Evolutionary conservation across 2,113 vertebrate species (phyloP).

Genomic region (Sitta europaea): DNA sequence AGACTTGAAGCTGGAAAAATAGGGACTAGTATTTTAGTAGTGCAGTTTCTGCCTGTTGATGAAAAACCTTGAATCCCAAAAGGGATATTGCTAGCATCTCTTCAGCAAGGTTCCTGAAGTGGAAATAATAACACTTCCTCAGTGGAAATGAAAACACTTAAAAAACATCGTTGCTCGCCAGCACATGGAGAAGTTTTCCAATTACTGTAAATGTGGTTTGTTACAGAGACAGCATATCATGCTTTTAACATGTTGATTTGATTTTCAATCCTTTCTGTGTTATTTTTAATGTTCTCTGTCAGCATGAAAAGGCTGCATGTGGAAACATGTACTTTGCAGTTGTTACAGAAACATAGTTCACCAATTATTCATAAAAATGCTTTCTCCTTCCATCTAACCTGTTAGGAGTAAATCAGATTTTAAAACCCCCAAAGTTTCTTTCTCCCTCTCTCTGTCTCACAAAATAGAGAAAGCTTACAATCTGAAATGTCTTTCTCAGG

Average conservation of each 20-base stretch:
- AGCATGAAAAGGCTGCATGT: not conserved
- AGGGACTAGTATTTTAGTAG: not conserved
- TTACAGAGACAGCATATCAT: not conserved
- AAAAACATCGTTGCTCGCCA: not conserved
- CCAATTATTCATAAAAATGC: not conserved
- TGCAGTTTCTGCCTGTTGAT: not conserved
- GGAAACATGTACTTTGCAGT: not conserved
- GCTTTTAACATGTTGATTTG: not conserved
- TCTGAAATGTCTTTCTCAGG: not conserved
- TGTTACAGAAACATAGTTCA: not conserved
- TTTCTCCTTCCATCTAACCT: not conserved
- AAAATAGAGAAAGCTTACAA: not conserved
- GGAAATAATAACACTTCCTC: conserved; percentile 21
- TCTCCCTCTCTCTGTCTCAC: not conserved
- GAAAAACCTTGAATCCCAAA: not conserved
- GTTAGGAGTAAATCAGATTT: not conserved
- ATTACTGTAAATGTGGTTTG: not conserved
- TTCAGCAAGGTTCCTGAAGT: not conserved
- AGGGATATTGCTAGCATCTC: not conserved
- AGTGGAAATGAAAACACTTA: conserved; percentile 26
- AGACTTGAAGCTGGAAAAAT: not conserved
- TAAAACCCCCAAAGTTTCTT: not conserved
- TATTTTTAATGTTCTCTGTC: not conserved
- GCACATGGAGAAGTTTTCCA: not conserved
- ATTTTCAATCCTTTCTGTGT: not conserved